These are phyloP conservation scores for Hoplodrina blanda DNA, from an alignment of 2,888 invertebrate genomes.

Conservation along the genomic window DNA sequence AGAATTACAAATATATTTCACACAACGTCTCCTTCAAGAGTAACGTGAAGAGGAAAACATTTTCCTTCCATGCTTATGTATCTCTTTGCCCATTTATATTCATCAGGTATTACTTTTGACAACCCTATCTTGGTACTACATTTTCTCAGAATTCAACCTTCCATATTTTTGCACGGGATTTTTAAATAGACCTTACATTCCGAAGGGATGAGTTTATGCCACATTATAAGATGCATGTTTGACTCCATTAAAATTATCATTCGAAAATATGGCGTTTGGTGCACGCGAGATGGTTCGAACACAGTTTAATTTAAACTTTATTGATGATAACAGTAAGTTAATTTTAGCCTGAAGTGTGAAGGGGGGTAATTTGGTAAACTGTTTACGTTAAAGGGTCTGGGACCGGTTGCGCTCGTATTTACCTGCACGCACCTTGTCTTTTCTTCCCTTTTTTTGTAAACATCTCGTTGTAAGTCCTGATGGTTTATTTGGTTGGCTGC, in stretches of 20 bases:
- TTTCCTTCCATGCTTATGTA: constrained; percentile 32
- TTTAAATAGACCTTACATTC: constrained; percentile 36
- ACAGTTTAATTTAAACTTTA: constrained; percentile 34
- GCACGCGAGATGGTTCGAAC: constrained; percentile 65
- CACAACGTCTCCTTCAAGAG: constrained; percentile 28
- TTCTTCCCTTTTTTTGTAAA: constrained; percentile 59
- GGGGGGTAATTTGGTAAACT: constrained; percentile 79
- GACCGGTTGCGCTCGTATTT: constrained; percentile 80
- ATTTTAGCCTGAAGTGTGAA: constrained; percentile 33
- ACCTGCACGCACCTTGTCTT: constrained; percentile 78
- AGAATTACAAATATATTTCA: constrained; percentile 55
- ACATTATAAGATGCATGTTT: constrained; percentile 73
- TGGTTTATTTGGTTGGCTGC: constrained; percentile 67
- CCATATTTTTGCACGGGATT: constrained; percentile 32
- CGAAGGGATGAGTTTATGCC: constrained; percentile 43
- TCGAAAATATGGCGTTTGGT: constrained; percentile 65
- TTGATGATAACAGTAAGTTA: constrained; percentile 8
- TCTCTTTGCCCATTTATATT: constrained; percentile 49
- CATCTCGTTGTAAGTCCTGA: constrained; percentile 59
- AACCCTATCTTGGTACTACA: constrained; percentile 47
- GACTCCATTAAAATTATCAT: constrained; percentile 74
- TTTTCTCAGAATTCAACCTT: constrained; percentile 46
- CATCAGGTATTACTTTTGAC: constrained; percentile 59
- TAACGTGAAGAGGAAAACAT: constrained; percentile 33
- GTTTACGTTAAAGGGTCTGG: constrained; percentile 77